A percentile compares a stretch with the other conserved stretches of the same genome.
phyloP scores from a whole-genome alignment of 23 tunicate genomes.

The Trididemnum nubilum region DNA sequence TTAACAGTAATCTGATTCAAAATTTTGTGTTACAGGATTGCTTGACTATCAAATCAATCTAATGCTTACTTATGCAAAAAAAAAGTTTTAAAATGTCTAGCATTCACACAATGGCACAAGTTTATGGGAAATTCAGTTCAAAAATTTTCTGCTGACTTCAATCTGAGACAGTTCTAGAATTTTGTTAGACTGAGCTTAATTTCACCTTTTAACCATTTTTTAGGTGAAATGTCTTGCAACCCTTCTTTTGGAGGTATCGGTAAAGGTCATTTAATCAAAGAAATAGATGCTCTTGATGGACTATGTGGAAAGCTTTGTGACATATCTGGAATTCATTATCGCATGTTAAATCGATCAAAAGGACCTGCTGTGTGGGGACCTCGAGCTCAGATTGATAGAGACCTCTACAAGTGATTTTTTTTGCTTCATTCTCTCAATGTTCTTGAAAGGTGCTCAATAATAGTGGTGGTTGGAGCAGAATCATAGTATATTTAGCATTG shows the following conservation, averaged over 20 bases:
- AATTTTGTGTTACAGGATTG: too few species aligned
- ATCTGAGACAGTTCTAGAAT: too few species aligned
- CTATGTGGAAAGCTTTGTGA: conserved; percentile 91
- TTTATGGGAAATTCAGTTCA: too few species aligned
- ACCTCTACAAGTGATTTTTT: conserved; percentile 67
- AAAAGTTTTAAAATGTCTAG: too few species aligned
- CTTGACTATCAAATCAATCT: too few species aligned
- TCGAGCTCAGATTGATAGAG: conserved; percentile 87
- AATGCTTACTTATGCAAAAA: too few species aligned
- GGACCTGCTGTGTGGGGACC: conserved; percentile 99
- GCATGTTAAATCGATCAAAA: conserved; percentile 63
- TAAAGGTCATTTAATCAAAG: conserved; percentile 86
- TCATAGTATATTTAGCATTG: not conserved
- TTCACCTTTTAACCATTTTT: too few species aligned
- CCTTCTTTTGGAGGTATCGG: conserved; percentile 98
- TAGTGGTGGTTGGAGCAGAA: not conserved
- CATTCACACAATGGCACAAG: too few species aligned
- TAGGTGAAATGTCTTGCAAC: conserved; percentile 98
- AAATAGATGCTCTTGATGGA: conserved; percentile 94
- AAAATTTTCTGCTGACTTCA: too few species aligned
- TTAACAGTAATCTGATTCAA: too few species aligned
- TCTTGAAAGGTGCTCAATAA: too few species aligned
- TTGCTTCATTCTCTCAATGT: not conserved
- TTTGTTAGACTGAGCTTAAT: too few species aligned
- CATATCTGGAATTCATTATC: conserved; percentile 84